Percentiles rank a stretch among this genome's conserved stretches.
Evolutionary conservation across 23 tunicate genomes (phyloP).

Genomic region (Halocynthia aurantium): DNA sequence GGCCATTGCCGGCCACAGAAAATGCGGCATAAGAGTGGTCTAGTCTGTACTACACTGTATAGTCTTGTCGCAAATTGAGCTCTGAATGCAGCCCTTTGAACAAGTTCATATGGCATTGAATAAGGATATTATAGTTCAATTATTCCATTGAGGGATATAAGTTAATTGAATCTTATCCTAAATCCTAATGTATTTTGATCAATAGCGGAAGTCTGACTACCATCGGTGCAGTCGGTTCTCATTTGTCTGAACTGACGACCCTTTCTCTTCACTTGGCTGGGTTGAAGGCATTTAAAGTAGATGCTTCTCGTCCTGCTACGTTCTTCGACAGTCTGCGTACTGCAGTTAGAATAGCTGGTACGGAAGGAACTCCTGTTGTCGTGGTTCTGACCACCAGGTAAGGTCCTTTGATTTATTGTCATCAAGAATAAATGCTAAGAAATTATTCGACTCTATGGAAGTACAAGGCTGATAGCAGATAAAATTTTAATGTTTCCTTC

Average conservation of each 20-base stretch:
- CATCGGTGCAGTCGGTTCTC: slow-evolving; percentile 85
- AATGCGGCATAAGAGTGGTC: too few species aligned
- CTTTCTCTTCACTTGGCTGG: slow-evolving; percentile 80
- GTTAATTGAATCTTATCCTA: too few species aligned
- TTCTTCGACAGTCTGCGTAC: slow-evolving; percentile 86
- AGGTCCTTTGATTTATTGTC: not conserved
- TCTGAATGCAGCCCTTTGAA: too few species aligned
- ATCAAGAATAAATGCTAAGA: not conserved
- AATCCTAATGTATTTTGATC: not conserved
- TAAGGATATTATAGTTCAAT: too few species aligned
- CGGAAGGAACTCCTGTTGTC: slow-evolving; percentile 77
- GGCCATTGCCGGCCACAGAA: too few species aligned
- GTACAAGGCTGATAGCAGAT: not conserved
- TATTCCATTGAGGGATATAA: too few species aligned
- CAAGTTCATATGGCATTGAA: too few species aligned
- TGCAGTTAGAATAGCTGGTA: slow-evolving; percentile 84
- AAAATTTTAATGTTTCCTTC: not conserved
- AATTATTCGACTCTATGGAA: not conserved
- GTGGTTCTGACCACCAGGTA: slow-evolving; percentile 82
- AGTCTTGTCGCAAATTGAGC: too few species aligned
- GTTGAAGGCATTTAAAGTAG: slow-evolving; percentile 58
- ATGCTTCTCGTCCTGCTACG: slow-evolving; percentile 76
- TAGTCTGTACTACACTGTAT: too few species aligned
- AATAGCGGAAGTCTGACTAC: slow-evolving; percentile 73
- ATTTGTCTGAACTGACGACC: slow-evolving; percentile 63